phyloP scores from a whole-genome alignment of 1,140 invertebrate species.

The Pseudoatta argentina region DNA sequence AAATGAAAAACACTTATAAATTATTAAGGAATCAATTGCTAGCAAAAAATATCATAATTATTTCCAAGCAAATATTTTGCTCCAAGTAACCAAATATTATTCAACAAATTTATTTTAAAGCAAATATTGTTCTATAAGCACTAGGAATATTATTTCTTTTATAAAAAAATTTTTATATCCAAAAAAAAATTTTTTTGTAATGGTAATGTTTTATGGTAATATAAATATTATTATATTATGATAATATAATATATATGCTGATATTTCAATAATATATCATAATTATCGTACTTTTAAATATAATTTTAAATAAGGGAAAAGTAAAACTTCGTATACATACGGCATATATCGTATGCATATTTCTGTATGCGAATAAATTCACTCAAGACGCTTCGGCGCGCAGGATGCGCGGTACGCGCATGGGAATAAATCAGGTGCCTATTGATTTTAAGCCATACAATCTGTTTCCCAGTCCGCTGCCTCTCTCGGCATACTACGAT shows the following conservation, averaged over 20 bases:
- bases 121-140: background rate
- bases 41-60: background rate
- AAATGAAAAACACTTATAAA: background rate
- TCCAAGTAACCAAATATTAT: background rate
- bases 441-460: constrained; percentile 80
- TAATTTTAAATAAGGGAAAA: background rate
- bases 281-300: background rate
- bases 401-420: constrained; percentile 49
- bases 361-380: constrained; percentile 52
- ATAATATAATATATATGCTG: background rate
- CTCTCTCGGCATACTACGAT: constrained; percentile 44
- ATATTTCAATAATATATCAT: background rate
- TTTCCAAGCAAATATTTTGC: background rate
- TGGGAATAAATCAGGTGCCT: constrained; percentile 79
- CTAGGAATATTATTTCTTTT: background rate
- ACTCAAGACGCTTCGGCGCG: constrained; percentile 41
- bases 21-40: background rate
- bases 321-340: constrained; percentile 2
- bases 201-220: too few relatives aligned
- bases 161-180: background rate
- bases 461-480: constrained; percentile 70
- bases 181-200: background rate
- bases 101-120: too few relatives aligned
- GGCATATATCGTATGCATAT: constrained; percentile 12
- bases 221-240: background rate